These are phyloP conservation scores for Callionymus lyra DNA, from an alignment of 2,113 vertebrate genomes.

Conservation along the genomic window DNA sequence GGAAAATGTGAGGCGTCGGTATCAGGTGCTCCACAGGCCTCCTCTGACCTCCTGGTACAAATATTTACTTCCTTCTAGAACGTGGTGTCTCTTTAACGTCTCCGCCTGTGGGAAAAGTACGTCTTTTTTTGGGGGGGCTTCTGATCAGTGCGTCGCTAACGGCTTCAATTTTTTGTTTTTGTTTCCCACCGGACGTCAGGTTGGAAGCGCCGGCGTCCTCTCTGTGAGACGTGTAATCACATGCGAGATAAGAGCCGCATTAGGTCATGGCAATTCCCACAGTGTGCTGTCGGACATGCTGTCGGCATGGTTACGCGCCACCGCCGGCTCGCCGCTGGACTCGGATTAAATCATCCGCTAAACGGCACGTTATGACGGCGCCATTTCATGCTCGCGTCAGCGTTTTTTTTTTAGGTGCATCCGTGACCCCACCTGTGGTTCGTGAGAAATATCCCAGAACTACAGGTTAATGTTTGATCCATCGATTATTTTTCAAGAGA, in stretches of 20 bases:
- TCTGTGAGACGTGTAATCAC: constrained; percentile 57
- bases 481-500: constrained; percentile 61
- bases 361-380: constrained; percentile 30
- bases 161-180: constrained; percentile 25
- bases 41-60: too few species aligned
- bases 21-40: too few species aligned
- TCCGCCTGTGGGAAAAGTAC: constrained; percentile 55
- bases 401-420: constrained; percentile 2
- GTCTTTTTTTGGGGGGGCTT: constrained; percentile 13
- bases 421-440: constrained; percentile 53
- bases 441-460: constrained; percentile 64
- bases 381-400: constrained; percentile 11
- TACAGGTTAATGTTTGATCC: constrained; percentile 66
- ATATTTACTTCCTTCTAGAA: constrained; percentile 9
- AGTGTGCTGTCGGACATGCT: constrained; percentile 33
- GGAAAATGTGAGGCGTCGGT: constrained; percentile 25
- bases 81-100: constrained; percentile 37
- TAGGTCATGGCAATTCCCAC: constrained; percentile 62
- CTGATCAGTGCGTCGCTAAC: constrained; percentile 25
- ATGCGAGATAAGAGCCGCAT: constrained; percentile 52
- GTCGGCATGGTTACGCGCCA: too few species aligned
- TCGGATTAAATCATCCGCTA: constrained; percentile 19
- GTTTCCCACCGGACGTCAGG: constrained; percentile 18
- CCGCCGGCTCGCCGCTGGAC: background rate
- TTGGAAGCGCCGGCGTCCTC: constrained; percentile 41